phyloP scores from a whole-genome alignment of 2,113 vertebrate genomes.

The Embiotoca jacksoni region DNA sequence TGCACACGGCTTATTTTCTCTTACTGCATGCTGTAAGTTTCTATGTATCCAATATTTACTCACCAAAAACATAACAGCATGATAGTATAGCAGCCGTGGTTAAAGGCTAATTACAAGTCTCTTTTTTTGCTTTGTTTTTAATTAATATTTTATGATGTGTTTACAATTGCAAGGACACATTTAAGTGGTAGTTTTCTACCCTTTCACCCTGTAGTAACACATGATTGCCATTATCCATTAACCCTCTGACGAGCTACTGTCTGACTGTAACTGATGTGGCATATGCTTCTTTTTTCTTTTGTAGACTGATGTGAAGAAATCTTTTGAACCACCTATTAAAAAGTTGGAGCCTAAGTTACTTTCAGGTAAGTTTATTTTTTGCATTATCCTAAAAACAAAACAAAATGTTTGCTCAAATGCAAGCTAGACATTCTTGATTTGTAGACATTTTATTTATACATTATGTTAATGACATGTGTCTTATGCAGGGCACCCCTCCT shows the following conservation, averaged over 20 bases:
- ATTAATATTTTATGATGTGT: not conserved
- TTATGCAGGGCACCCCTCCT: not conserved
- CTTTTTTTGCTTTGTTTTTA: not conserved
- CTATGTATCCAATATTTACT: too few relatives aligned
- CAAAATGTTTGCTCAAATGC: constrained; percentile 1
- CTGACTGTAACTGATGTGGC: constrained; percentile 7
- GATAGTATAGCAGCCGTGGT: too few relatives aligned
- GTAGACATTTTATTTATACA: not conserved
- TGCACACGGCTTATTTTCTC: not conserved
- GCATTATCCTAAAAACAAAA: not conserved
- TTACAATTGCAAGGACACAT: not conserved
- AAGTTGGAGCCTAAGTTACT: constrained; percentile 93
- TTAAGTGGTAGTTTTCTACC: not conserved
- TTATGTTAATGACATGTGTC: not conserved
- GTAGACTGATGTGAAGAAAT: constrained; percentile 88
- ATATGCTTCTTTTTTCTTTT: constrained; percentile 30
- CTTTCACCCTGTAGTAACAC: not conserved
- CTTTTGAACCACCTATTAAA: constrained; percentile 89
- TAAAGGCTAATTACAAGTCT: not conserved
- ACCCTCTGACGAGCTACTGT: not conserved
- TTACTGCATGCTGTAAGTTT: not conserved
- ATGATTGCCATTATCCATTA: constrained; percentile 28
- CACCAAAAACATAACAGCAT: too few relatives aligned
- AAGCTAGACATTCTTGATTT: not conserved
- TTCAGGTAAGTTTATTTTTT: constrained; percentile 85